Conservation (phyloP, 2,113 vertebrate genomes). For the Leptocoma aspasia region DNA sequence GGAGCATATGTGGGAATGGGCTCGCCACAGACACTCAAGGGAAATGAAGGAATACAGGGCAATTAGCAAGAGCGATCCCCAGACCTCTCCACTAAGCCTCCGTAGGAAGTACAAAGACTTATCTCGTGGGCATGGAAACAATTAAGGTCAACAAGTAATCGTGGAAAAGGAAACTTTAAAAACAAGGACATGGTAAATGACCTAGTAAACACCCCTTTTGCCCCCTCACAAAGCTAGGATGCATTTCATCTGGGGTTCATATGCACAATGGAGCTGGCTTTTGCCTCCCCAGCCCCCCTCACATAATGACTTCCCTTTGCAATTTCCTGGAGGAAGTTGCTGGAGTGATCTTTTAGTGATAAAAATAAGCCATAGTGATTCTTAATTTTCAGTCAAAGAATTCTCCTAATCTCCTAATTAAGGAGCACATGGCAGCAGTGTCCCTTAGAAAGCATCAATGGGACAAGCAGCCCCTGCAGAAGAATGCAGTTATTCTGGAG, state of each 20-base stretch:
- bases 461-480: not conserved
- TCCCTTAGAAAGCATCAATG: slow-evolving; percentile 51
- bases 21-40: slow-evolving; percentile 57
- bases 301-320: slow-evolving; percentile 78
- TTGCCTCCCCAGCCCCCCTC: slow-evolving; percentile 24
- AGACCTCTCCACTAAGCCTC: slow-evolving; percentile 34
- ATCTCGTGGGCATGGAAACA: slow-evolving; percentile 76
- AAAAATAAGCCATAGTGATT: slow-evolving; percentile 64
- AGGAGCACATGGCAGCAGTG: slow-evolving; percentile 5
- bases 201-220: slow-evolving; percentile 64
- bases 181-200: slow-evolving; percentile 71
- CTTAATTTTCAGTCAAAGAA: slow-evolving; percentile 67
- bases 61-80: slow-evolving; percentile 72
- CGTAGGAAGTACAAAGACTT: slow-evolving; percentile 67
- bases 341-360: slow-evolving; percentile 67
- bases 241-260: slow-evolving; percentile 74
- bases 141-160: slow-evolving; percentile 78
- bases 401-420: slow-evolving; percentile 62
- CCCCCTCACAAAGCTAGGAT: slow-evolving; percentile 37
- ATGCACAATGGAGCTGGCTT: slow-evolving; percentile 35
- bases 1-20: slow-evolving; percentile 75
- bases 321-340: slow-evolving; percentile 79
- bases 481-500: slow-evolving; percentile 15
- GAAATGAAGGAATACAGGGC: slow-evolving; percentile 68
- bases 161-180: slow-evolving; percentile 76